A percentile compares a stretch with the other conserved stretches of the same genome.
phyloP scores from a whole-genome alignment of 2,888 invertebrate species.

The Phanerotoma sp. region DNA sequence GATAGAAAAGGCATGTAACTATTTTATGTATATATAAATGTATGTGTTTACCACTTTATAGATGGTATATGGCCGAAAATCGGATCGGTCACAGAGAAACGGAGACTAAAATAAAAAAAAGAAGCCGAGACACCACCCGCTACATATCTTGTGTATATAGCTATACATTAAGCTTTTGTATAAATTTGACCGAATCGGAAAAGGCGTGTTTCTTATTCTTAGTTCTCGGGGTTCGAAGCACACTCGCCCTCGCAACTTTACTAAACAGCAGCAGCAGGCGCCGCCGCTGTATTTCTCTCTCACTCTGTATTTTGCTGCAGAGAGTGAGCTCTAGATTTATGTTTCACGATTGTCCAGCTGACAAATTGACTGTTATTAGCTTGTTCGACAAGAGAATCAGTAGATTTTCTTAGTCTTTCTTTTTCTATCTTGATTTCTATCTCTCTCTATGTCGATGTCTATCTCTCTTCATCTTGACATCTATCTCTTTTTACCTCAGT shows the following conservation, averaged over 20 bases:
- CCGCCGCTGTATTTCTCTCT: conserved; percentile 3
- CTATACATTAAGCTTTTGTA: conserved; percentile 11
- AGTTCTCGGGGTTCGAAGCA: neutral
- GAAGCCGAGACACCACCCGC: conserved; percentile 18
- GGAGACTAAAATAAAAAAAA: neutral
- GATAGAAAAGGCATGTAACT: conserved; percentile 33
- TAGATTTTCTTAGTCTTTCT: too few species aligned
- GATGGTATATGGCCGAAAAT: too few species aligned
- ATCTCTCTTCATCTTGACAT: too few species aligned
- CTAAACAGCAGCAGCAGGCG: neutral
- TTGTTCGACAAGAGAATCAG: conserved; percentile 3
- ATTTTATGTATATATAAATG: too few species aligned
- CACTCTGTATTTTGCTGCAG: too few species aligned
- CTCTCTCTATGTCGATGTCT: too few species aligned
- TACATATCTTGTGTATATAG: conserved; percentile 16
- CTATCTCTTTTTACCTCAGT: too few species aligned
- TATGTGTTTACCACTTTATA: too few species aligned
- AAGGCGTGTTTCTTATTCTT: conserved; percentile 8
- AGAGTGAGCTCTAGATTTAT: conserved; percentile 6
- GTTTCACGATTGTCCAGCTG: conserved; percentile 27
- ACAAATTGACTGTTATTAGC: conserved; percentile 43
- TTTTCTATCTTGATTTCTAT: too few species aligned
- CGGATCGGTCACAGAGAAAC: too few species aligned
- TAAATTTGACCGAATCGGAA: too few species aligned
- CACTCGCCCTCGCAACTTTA: neutral